These are phyloP conservation scores for Erannis defoliaria DNA, from an alignment of 2,888 invertebrate genomes.

Conservation along the genomic window DNA sequence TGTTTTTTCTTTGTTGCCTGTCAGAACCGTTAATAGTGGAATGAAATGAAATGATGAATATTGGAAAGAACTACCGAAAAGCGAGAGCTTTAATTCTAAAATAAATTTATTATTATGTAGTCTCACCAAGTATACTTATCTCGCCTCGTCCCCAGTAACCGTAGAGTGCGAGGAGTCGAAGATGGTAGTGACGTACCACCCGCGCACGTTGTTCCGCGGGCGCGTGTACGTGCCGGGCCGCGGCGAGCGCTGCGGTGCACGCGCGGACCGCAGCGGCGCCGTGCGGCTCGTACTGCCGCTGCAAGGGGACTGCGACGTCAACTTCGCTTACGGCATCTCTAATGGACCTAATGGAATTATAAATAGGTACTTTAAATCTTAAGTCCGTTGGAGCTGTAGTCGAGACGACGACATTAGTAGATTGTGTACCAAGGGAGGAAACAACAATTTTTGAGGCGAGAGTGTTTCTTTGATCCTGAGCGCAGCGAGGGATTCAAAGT, in stretches of 20 bases:
- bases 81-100: no score
- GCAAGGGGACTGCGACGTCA: slow-evolving; percentile 85
- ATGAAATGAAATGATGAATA: no score
- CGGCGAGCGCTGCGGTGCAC: slow-evolving; percentile 90
- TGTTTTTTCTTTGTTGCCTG: no score
- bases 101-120: no score
- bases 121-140: no score
- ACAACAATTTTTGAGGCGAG: no score
- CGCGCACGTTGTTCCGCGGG: slow-evolving; percentile 89
- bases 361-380: slow-evolving; percentile 77
- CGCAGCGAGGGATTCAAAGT: no score
- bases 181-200: slow-evolving; percentile 89
- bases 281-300: slow-evolving; percentile 88
- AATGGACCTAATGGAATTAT: slow-evolving; percentile 75
- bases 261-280: slow-evolving; percentile 65
- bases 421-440: no score
- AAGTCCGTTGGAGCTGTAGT: no score
- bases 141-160: slow-evolving; percentile 85
- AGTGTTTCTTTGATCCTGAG: no score
- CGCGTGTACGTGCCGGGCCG: slow-evolving; percentile 93
- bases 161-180: slow-evolving; percentile 91
- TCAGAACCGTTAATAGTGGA: no score
- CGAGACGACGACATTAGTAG: not conserved
- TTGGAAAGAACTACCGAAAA: no score
- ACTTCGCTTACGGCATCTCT: slow-evolving; percentile 82